These are phyloP conservation scores for Hypomesus transpacificus DNA, from an alignment of 2,113 vertebrate genomes.

Conservation along the genomic window DNA sequence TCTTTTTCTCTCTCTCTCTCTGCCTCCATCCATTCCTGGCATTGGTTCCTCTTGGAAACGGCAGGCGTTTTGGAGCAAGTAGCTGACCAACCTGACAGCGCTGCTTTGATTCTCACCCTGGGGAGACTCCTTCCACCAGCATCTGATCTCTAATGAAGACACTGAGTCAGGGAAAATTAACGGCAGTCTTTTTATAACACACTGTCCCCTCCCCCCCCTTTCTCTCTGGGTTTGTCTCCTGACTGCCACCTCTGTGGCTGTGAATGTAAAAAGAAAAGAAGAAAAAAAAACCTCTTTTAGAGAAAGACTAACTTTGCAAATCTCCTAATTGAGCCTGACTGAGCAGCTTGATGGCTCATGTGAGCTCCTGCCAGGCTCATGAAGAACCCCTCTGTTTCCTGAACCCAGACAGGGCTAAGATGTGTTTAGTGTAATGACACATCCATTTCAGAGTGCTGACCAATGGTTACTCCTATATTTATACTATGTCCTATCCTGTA, in stretches of 20 bases:
- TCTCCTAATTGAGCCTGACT: constrained; percentile 52
- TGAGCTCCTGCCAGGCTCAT: constrained; percentile 16
- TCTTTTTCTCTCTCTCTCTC: constrained; percentile 5
- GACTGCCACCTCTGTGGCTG: constrained; percentile 28
- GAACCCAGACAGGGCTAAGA: constrained; percentile 20
- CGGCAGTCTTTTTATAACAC: constrained; percentile 16
- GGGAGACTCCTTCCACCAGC: constrained; percentile 39
- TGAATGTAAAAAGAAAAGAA: constrained; percentile 29
- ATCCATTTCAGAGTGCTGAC: constrained; percentile 24
- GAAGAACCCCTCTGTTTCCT: constrained; percentile 54
- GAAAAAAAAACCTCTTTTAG: constrained; percentile 26
- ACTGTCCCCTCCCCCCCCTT: not conserved
- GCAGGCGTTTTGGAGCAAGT: constrained; percentile 37
- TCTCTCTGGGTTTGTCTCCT: constrained; percentile 31
- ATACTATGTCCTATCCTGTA: too few relatives aligned
- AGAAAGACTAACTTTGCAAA: constrained; percentile 52
- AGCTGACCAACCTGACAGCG: constrained; percentile 41
- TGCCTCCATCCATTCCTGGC: not conserved
- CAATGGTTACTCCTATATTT: too few relatives aligned
- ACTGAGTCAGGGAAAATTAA: constrained; percentile 25
- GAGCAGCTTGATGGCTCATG: constrained; percentile 30
- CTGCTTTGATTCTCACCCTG: constrained; percentile 43
- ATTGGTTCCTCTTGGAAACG: constrained; percentile 41
- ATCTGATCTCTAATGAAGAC: constrained; percentile 46
- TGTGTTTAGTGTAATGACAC: constrained; percentile 51